Percentiles rank a stretch among this genome's conserved stretches.
Evolutionary conservation across 2,888 invertebrate genomes (phyloP).

Genomic region (Helicoverpa assulta): DNA sequence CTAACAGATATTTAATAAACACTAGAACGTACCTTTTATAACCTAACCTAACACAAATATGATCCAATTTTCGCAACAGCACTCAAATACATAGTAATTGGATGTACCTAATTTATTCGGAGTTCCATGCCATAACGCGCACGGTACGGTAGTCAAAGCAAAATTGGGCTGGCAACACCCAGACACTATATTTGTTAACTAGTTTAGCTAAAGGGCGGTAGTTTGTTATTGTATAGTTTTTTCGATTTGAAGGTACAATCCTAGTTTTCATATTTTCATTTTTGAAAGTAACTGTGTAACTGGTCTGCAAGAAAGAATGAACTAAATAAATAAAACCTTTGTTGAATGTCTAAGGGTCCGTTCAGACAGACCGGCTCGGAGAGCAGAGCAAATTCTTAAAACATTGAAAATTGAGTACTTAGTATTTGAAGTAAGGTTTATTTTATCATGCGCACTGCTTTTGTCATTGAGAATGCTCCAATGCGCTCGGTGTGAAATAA

Average conservation of each 20-base stretch:
- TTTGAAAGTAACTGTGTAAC: too few species aligned
- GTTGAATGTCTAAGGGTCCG: too few species aligned
- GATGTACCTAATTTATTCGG: conserved; percentile 58
- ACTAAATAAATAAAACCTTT: too few species aligned
- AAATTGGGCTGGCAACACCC: conserved; percentile 47
- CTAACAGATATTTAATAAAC: not conserved
- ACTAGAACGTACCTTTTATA: conserved; percentile 3
- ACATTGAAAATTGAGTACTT: too few species aligned
- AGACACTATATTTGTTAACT: conserved; percentile 50
- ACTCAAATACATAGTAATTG: conserved; percentile 57
- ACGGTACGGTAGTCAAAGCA: conserved; percentile 52
- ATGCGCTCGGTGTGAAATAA: too few species aligned
- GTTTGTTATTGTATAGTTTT: conserved; percentile 38
- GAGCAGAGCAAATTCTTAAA: too few species aligned
- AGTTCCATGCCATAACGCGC: conserved; percentile 40
- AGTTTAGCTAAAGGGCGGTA: conserved; percentile 35
- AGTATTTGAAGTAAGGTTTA: too few species aligned
- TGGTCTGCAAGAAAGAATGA: too few species aligned
- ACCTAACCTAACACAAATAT: conserved; percentile 33
- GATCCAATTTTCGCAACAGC: conserved; percentile 48
- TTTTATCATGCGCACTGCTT: too few species aligned
- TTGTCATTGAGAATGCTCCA: too few species aligned
- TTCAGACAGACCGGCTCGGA: too few species aligned
- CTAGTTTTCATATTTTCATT: not conserved
- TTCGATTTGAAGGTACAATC: not conserved